Evolutionary conservation across 2,797 vertebrate species (phyloP).

Genomic region (Pampus argenteus): DNA sequence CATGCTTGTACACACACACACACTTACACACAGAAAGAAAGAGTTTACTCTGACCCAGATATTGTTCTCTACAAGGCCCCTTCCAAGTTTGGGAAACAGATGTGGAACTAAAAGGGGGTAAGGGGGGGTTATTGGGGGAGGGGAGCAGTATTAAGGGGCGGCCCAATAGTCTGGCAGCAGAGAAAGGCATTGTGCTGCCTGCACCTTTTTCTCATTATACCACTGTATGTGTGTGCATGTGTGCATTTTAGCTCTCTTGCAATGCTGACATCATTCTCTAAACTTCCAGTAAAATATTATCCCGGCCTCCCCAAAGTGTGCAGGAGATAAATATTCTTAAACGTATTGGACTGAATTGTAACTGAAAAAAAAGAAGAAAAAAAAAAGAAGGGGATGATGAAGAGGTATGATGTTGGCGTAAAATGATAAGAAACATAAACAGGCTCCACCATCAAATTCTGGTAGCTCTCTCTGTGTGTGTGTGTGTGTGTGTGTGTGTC

Average conservation of each 20-base stretch:
- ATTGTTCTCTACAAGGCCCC: slow-evolving; percentile 77
- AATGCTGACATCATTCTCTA: slow-evolving; percentile 66
- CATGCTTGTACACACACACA: not conserved
- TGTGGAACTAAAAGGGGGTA: slow-evolving; percentile 69
- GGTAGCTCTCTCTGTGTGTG: not conserved
- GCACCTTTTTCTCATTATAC: slow-evolving; percentile 82
- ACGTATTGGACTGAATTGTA: slow-evolving; percentile 15
- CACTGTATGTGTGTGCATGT: slow-evolving; percentile 28
- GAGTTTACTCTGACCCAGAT: slow-evolving; percentile 78
- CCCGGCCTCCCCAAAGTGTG: not conserved
- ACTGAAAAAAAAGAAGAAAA: no score
- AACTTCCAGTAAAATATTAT: slow-evolving; percentile 38
- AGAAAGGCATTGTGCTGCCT: slow-evolving; percentile 60
- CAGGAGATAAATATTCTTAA: not conserved
- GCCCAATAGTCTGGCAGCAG: slow-evolving; percentile 62
- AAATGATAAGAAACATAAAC: not conserved
- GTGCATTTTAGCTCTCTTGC: slow-evolving; percentile 21
- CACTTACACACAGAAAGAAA: slow-evolving; percentile 18
- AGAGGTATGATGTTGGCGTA: not conserved
- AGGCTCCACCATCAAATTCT: not conserved
- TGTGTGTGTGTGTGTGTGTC: not conserved
- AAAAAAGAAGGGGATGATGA: not conserved
- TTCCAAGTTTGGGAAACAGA: slow-evolving; percentile 79
- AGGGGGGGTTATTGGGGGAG: slow-evolving; percentile 43
- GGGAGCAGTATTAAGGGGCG: slow-evolving; percentile 44